phyloP scores from a whole-genome alignment of 2,797 vertebrate species.

The Glossophaga mutica region DNA sequence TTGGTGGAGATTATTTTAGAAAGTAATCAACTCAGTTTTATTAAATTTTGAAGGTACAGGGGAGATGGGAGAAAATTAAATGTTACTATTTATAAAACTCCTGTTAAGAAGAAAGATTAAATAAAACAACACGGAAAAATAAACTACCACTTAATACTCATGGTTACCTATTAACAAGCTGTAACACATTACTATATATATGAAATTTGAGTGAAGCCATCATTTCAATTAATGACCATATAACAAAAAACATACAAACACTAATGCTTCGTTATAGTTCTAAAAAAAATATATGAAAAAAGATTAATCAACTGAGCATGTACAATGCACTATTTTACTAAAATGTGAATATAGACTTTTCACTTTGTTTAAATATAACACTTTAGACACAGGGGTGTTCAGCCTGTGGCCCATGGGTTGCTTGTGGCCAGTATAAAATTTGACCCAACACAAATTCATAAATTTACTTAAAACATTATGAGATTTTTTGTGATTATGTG shows the following conservation, averaged over 20 bases:
- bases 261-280: neutral
- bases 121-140: neutral
- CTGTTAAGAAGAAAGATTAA: neutral
- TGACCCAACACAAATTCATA: too few relatives aligned
- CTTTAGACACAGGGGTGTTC: neutral
- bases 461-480: too few relatives aligned
- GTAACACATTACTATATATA: neutral
- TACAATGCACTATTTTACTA: neutral
- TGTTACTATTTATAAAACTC: constrained; percentile 5
- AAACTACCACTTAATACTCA: neutral
- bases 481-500: too few relatives aligned
- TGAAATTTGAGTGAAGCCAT: neutral
- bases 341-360: constrained; percentile 13
- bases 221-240: neutral
- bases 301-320: neutral
- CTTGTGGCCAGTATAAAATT: too few relatives aligned
- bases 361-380: constrained; percentile 46
- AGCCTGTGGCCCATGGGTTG: too few relatives aligned
- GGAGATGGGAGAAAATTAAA: constrained; percentile 31
- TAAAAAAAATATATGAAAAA: neutral
- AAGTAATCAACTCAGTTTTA: constrained; percentile 32
- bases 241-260: neutral
- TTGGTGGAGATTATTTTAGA: constrained; percentile 13
- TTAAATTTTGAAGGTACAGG: constrained; percentile 18
- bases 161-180: neutral